phyloP scores from a whole-genome alignment of 1,140 invertebrate genomes.

The Mycetomoellerius zeteki region DNA sequence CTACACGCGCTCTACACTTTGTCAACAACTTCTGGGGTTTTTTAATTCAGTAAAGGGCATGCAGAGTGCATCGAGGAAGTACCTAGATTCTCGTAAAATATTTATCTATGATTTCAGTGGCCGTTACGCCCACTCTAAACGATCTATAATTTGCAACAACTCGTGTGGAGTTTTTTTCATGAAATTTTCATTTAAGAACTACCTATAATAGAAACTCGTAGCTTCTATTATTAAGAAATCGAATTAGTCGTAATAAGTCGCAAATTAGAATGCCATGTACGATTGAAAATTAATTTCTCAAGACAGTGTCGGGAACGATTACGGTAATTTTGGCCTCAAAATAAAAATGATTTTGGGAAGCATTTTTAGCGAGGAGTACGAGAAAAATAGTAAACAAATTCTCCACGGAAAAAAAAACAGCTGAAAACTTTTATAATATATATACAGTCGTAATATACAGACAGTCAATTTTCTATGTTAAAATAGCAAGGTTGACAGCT shows the following conservation, averaged over 20 bases:
- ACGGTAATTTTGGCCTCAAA: too few species aligned
- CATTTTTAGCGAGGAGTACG: too few species aligned
- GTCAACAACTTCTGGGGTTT: conserved; percentile 4
- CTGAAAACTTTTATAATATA: too few species aligned
- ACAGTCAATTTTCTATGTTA: too few species aligned
- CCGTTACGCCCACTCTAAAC: background rate
- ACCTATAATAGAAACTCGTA: background rate
- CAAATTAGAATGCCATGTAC: background rate
- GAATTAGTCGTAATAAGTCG: background rate
- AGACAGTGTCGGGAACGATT: too few species aligned
- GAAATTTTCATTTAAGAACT: background rate
- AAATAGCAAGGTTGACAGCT: too few species aligned
- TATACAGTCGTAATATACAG: too few species aligned
- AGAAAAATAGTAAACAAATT: too few species aligned
- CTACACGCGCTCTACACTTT: background rate
- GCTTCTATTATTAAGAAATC: background rate
- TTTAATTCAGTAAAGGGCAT: conserved; percentile 16
- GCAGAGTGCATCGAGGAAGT: background rate
- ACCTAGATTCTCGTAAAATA: conserved; percentile 15
- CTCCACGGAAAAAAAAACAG: too few species aligned
- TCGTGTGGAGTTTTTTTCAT: background rate
- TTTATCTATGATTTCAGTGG: background rate
- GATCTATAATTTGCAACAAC: background rate
- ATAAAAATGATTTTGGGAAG: too few species aligned
- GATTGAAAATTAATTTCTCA: background rate